Percentiles rank a stretch among this genome's conserved stretches.
Conservation (phyloP, 2,888 invertebrate genomes). For the Lasioglossum morio region DNA sequence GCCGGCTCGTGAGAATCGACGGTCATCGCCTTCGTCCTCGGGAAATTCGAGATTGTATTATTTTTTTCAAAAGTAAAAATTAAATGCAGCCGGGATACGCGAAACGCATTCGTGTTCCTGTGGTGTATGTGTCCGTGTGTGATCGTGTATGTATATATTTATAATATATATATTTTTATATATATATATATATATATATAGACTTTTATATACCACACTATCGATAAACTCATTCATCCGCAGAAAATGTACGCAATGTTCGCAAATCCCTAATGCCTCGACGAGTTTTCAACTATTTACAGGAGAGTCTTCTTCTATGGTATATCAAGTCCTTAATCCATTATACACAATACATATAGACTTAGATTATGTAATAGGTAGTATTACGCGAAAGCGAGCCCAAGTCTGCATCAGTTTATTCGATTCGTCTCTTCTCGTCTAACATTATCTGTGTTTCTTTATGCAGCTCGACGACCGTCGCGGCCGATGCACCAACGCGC, state of each 20-base stretch:
- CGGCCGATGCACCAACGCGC: slow-evolving; percentile 6
- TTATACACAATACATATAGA: slow-evolving; percentile 84
- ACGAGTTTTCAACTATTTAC: slow-evolving; percentile 80
- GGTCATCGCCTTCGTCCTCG: slow-evolving; percentile 31
- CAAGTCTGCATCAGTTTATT: slow-evolving; percentile 72
- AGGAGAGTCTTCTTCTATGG: slow-evolving; percentile 82
- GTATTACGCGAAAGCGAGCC: slow-evolving; percentile 71
- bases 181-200: slow-evolving; percentile 32
- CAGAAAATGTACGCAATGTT: slow-evolving; percentile 74
- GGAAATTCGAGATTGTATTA: slow-evolving; percentile 39
- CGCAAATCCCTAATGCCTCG: slow-evolving; percentile 83
- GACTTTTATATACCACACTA: slow-evolving; percentile 57
- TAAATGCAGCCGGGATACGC: slow-evolving; percentile 77
- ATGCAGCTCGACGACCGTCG: slow-evolving; percentile 24
- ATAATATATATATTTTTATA: slow-evolving; percentile 31
- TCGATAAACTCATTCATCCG: slow-evolving; percentile 69
- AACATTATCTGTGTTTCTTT: not conserved
- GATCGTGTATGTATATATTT: slow-evolving; percentile 26
- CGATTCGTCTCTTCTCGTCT: not conserved
- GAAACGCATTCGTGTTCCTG: slow-evolving; percentile 39
- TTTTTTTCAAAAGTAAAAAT: slow-evolving; percentile 61
- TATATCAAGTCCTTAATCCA: slow-evolving; percentile 82
- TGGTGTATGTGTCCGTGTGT: slow-evolving; percentile 9
- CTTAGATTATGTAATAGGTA: slow-evolving; percentile 77
- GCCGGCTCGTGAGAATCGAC: slow-evolving; percentile 35